Base-by-base conservation (phyloP, 2,888 invertebrate genomes). In the Alsophila aescularia region DNA sequence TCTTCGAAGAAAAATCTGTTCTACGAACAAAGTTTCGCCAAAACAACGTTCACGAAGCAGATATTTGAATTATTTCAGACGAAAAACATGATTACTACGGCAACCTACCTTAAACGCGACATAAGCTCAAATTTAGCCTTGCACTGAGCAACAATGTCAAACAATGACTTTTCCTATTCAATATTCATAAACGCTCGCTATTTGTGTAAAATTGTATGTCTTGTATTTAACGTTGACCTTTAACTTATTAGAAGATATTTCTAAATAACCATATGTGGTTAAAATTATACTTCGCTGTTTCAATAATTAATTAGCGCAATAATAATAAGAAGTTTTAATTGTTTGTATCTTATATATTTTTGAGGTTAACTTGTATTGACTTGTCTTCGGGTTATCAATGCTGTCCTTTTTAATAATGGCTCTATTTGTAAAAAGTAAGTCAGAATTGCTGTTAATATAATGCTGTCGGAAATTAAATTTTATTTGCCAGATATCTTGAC, bases 391-490 rank as follows among this genome's bases (percentile, higher is more conserved):
- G 70, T 70, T 67, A 69, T 49, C 42, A 47, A 51, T 16, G 73
- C 55, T 62, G 70, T 74, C 80, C 77, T 79, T 75, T 70, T 54
- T 32, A 27, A 43, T 53, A 44, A 41, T 56, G 18, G 43, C n/a
- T 37, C 8, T 37, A 41, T 44, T 39, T 51, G 49, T 45, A 49
- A 47, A 36, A 29, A 34, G n/a, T 27, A 40, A 48, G 21, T 29
- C 35, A 34, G 42, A 44, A 18, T 35, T 31, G 36, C 29, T 43
- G 39, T 58, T 51, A 53, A 37, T 40, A 35, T 39, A 47, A 14
- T 42, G 16, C 15, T 44, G 31, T 44, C 18, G 56, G 56, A 60
- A 56, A 52, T 54, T 43, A 52, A n/a, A 10, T 43, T 48, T 53
- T 49, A 44, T 47, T 9, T 40, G 4, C 31, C 24, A 14, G 34